These are phyloP conservation scores for Griposia aprilina DNA, from an alignment of 2,888 invertebrate genomes.

Conservation along the genomic window DNA sequence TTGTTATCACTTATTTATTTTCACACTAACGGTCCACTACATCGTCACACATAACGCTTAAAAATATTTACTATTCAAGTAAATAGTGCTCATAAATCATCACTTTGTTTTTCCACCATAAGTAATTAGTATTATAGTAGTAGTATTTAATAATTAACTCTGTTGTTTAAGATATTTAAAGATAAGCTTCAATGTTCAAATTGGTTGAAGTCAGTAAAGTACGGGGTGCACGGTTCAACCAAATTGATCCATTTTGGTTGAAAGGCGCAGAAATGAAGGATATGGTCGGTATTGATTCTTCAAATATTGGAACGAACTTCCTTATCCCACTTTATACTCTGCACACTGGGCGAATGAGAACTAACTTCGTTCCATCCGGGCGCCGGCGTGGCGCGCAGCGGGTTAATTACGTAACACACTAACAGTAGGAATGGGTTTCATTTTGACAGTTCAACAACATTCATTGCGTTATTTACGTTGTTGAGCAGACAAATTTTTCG, in stretches of 20 bases:
- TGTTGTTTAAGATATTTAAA: conserved; percentile 27
- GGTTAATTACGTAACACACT: too few relatives aligned
- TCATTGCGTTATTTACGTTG: too few relatives aligned
- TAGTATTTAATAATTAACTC: conserved; percentile 29
- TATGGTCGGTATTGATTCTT: background rate
- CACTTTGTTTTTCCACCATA: background rate
- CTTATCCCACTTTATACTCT: background rate
- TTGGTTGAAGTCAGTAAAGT: conserved; percentile 13
- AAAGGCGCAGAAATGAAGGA: background rate
- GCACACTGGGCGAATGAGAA: background rate
- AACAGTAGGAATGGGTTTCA: too few relatives aligned
- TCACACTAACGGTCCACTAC: conserved; percentile 56
- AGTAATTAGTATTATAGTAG: background rate
- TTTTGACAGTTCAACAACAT: too few relatives aligned
- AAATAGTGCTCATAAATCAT: conserved; percentile 10
- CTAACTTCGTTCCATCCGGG: background rate
- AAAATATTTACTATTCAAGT: conserved; percentile 11
- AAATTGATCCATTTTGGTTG: background rate
- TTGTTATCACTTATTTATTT: conserved; percentile 59
- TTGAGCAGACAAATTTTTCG: too few relatives aligned
- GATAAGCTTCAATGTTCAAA: background rate
- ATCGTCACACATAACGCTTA: conserved; percentile 61
- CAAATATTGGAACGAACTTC: background rate
- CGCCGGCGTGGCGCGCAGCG: too few relatives aligned
- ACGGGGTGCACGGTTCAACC: conserved; percentile 15